Base-by-base conservation (phyloP, 1,140 invertebrate genomes). In the Leptinotarsa undecemlineata region DNA sequence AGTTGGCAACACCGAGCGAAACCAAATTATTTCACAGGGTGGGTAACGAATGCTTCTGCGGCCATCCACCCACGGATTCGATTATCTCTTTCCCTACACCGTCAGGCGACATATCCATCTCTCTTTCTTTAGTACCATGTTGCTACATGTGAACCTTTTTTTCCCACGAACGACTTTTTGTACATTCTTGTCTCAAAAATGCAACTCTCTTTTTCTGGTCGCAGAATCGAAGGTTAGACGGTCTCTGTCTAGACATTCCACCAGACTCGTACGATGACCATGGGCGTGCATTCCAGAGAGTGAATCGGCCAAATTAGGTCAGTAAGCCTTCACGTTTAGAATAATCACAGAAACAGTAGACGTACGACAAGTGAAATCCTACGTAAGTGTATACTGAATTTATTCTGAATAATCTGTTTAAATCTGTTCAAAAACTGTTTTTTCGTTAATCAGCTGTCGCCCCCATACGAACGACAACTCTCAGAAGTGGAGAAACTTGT, bases 121-220 rank as follows among this genome's bases (percentile, higher is more conserved):
- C 73, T 75, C 57, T 74, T 60, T 67, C 17, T 47, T 42, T 15
- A 26, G 61, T n/a, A n/a, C 51, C 42, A n/a, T 26, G 68, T 57
- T 74, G 76, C 63, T 74, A 77, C 76, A 76, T 77, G 77, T 74
- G 75, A 80, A 78, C 71, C 80, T 79, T 68, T 76, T 76, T 73
- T 82, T 83, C 82, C 81, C 81, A 83, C 80, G 81, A 76, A 77
- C 76, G 80, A 82, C 78, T 83, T 83, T 82, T 82, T 72, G 63
- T 67, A 61, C 72, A 74, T 68, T 74, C 48, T 48, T 75, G 42
- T 47, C 47, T 72, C 71, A 68, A 76, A 79, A 80, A 51, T 74
- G 73, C 73, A 66, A 73, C 74, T 78, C 75, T 80, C 79, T 72
- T 77, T 73, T 75, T 80, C 77, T 72, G 74, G 70, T 72, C 57